Evolutionary conservation across 2,113 vertebrate genomes (phyloP).

Genomic region (Rhinolophus ferrumequinum): DNA sequence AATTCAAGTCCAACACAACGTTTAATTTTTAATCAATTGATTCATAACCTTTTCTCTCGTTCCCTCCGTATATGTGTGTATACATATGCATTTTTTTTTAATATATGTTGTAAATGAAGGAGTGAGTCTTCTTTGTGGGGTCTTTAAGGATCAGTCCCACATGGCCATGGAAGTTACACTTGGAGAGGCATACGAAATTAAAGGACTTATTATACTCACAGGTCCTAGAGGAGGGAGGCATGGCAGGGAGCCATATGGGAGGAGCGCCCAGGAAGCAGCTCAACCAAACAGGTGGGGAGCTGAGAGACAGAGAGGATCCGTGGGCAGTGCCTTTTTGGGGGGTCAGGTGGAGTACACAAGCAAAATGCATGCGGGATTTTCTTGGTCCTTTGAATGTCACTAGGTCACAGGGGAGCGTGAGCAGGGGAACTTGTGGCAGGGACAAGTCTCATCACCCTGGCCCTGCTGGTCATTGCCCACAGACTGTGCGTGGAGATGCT

Average conservation of each 20-base stretch:
- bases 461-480: background rate
- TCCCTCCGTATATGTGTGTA: background rate
- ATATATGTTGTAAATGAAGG: background rate
- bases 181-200: background rate
- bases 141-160: background rate
- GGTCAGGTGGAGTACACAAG: too few relatives aligned
- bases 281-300: background rate
- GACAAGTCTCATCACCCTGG: background rate
- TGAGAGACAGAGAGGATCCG: background rate
- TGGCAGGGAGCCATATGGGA: background rate
- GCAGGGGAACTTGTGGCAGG: too few relatives aligned
- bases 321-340: background rate
- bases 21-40: background rate
- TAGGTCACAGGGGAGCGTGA: too few relatives aligned
- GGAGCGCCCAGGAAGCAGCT: background rate
- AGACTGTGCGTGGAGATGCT: background rate
- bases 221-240: background rate
- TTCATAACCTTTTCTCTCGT: background rate
- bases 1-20: background rate
- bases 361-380: too few relatives aligned
- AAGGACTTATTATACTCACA: rapidly evolving
- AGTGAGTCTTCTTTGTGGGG: background rate
- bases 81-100: background rate
- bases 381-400: background rate
- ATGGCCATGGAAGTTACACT: background rate